phyloP scores from a whole-genome alignment of 2,797 vertebrate species.

The Peromyscus eremicus region DNA sequence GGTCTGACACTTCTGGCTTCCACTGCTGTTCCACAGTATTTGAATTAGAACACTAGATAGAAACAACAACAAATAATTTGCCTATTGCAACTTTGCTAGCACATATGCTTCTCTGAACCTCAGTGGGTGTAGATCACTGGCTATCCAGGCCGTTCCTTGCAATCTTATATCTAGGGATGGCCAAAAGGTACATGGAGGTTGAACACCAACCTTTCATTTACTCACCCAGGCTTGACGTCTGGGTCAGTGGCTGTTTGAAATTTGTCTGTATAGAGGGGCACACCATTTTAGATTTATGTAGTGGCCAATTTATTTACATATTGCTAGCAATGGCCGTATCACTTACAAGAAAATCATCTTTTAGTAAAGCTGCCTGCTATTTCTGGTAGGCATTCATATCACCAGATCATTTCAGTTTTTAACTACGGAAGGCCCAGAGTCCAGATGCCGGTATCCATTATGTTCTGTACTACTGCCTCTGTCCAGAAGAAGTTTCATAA shows the following conservation, averaged over 20 bases:
- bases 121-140: background rate
- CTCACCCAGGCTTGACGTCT: background rate
- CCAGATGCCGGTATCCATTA: background rate
- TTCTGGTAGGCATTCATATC: background rate
- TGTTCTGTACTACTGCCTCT: background rate
- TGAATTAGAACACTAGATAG: background rate
- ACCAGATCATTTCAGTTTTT: background rate
- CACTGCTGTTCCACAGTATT: background rate
- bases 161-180: background rate
- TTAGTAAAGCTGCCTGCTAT: background rate
- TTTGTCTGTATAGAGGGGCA: background rate
- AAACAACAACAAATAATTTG: background rate
- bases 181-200: background rate
- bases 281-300: background rate
- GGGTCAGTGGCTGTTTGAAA: background rate
- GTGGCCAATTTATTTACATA: background rate
- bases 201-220: background rate
- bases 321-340: slow-evolving; percentile 13
- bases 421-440: background rate
- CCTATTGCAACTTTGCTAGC: background rate
- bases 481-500: background rate
- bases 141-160: background rate
- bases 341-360: background rate
- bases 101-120: background rate
- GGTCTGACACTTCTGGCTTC: background rate